Evolutionary conservation across 2,113 vertebrate species (phyloP), one percentile per base, ranked within the genome.

Genomic region (Gymnarchus niloticus): DNA sequence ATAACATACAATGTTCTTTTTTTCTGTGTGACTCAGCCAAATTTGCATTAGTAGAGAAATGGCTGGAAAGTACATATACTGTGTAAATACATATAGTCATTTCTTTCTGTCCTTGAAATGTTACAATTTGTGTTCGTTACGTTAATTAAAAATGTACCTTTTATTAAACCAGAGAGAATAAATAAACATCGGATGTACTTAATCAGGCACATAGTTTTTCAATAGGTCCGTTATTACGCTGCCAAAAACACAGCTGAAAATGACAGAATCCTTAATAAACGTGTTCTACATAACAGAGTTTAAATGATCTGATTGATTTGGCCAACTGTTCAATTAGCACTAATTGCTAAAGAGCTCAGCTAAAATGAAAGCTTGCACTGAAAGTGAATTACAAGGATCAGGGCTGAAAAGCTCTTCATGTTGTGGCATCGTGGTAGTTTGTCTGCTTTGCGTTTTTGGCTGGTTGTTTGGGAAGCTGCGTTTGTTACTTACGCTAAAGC

Each of bases 121-220:
- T 37, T 33, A 73, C 14, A 9, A 73, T 73, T 41, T 73, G 65
- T 73, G 28, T 4, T 73, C 6, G 41, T 41, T 73, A 73, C 65
- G 19, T 73, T 73, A 73, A 41, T 69, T 41, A 69, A 69, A 65
- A 69, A 69, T 69, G 61, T 69, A 19, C 41, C 65, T 73, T 73
- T 73, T 73, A 19, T 73, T 73, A 73, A 73, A 73, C 65, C n/a
- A n/a, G n/a, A n/a, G n/a, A n/a, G n/a, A 73, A 73, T 73, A 73
- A 73, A 73, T 73, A 17, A 73, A 14, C 41, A 73, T 41, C 19
- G 65, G 41, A 73, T 33, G 33, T 73, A 41, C 28, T 73, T 73
- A 73, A 73, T 73, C 65, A 73, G 41, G n/a, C 65, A 12, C 65
- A 37, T 73, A 73, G 33, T 73, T 41, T 37, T 17, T 73, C 65